These are phyloP conservation scores for Peribatodes rhomboidaria DNA, from an alignment of 2,888 invertebrate genomes.

Conservation along the genomic window DNA sequence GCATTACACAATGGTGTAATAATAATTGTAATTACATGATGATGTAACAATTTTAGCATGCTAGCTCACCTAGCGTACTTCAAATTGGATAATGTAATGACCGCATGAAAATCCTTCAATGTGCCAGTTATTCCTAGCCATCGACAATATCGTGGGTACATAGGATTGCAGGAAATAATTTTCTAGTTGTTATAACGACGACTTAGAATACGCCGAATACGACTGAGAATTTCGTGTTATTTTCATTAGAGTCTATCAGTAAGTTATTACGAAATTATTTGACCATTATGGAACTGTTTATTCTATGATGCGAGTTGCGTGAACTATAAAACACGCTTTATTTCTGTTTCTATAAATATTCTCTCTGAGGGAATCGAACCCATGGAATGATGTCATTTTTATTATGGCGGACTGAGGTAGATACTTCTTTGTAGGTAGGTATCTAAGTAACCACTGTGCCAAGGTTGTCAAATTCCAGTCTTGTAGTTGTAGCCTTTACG, in stretches of 20 bases:
- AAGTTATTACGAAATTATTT: constrained; percentile 2
- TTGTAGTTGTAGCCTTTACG: background rate
- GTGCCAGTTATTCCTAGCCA: no score
- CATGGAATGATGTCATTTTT: constrained; percentile 22
- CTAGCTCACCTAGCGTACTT: no score
- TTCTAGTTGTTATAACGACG: no score
- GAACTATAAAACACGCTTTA: background rate
- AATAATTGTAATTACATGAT: no score
- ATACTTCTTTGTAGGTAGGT: background rate
- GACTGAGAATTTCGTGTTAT: constrained; percentile 12
- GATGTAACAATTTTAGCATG: no score
- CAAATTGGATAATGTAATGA: no score
- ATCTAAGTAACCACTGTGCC: background rate
- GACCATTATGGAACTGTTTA: background rate
- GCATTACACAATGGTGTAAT: no score
- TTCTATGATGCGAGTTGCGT: background rate
- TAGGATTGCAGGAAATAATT: no score
- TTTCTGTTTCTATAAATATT: constrained; percentile 7
- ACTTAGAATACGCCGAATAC: no score
- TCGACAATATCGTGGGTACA: no score
- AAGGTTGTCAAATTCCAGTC: constrained; percentile 1
- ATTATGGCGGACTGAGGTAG: background rate
- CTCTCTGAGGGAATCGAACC: constrained; percentile 12
- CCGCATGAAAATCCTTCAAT: no score
- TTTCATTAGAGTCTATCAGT: constrained; percentile 5